These are phyloP conservation scores for Diplolepis rosae DNA, from an alignment of 2,888 invertebrate genomes.

Conservation along the genomic window DNA sequence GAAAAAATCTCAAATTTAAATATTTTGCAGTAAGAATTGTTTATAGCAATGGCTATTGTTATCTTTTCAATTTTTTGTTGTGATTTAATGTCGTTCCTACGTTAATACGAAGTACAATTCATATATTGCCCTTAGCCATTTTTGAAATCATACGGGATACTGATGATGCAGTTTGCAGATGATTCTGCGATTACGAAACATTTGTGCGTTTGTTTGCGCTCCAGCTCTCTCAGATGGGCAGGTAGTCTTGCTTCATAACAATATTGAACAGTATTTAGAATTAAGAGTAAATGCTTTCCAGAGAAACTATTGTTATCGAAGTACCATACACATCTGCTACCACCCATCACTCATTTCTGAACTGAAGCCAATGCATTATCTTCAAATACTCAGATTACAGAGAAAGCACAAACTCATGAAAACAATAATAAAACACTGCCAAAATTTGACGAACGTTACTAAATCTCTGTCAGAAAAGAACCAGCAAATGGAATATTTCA, in stretches of 20 bases:
- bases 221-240: not conserved
- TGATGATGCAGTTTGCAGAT: constrained; percentile 2
- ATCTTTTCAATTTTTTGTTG: too few relatives aligned
- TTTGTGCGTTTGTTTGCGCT: not conserved
- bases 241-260: not conserved
- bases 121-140: constrained; percentile 1
- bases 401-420: too few relatives aligned
- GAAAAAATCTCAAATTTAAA: too few relatives aligned
- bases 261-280: not conserved
- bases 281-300: constrained; percentile 11
- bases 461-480: too few relatives aligned
- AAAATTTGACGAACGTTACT: too few relatives aligned
- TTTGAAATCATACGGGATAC: not conserved
- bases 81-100: too few relatives aligned
- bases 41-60: too few relatives aligned
- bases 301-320: not conserved
- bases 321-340: not conserved
- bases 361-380: not conserved
- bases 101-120: constrained; percentile 11
- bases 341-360: not conserved
- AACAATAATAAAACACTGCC: too few relatives aligned
- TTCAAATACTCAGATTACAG: too few relatives aligned
- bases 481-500: too few relatives aligned
- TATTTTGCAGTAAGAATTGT: too few relatives aligned
- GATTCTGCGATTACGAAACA: not conserved